Evolutionary conservation across 2,888 invertebrate genomes (phyloP).

Genomic region (Minunthozetes semirufus): DNA sequence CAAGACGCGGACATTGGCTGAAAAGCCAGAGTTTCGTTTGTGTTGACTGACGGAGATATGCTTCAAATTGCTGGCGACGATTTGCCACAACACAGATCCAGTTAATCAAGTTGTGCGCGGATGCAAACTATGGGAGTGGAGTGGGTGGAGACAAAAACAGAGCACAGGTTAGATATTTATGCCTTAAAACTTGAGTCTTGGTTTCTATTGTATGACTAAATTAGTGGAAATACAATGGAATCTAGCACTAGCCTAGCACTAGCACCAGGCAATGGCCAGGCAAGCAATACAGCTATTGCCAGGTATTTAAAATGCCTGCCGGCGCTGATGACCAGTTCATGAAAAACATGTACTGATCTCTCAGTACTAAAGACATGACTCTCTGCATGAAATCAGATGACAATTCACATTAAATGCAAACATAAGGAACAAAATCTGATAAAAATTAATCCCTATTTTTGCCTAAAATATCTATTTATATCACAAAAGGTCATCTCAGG

Average conservation of each 20-base stretch:
- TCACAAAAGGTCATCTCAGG: slow-evolving; percentile 16
- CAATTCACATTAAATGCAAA: not conserved
- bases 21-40: slow-evolving; percentile 21
- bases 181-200: not conserved
- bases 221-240: no score
- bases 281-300: no score
- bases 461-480: not conserved
- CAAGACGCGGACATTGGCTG: slow-evolving; percentile 31
- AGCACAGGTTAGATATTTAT: not conserved
- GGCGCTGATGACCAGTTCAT: slow-evolving; percentile 24
- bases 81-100: not conserved
- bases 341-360: slow-evolving; percentile 3
- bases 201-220: slow-evolving; percentile 25
- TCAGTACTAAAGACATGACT: not conserved
- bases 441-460: slow-evolving; percentile 5
- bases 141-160: not conserved
- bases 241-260: no score
- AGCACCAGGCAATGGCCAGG: no score
- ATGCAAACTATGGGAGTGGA: slow-evolving; percentile 22
- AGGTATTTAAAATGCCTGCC: no score
- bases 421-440: slow-evolving; percentile 14
- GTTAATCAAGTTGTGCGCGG: slow-evolving; percentile 26
- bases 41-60: slow-evolving; percentile 12
- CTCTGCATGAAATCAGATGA: slow-evolving; percentile 3
- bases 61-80: not conserved